Percentiles rank a stretch among this genome's conserved stretches.
Conservation (phyloP, 2,888 invertebrate species). For the Cinara cedri region DNA sequence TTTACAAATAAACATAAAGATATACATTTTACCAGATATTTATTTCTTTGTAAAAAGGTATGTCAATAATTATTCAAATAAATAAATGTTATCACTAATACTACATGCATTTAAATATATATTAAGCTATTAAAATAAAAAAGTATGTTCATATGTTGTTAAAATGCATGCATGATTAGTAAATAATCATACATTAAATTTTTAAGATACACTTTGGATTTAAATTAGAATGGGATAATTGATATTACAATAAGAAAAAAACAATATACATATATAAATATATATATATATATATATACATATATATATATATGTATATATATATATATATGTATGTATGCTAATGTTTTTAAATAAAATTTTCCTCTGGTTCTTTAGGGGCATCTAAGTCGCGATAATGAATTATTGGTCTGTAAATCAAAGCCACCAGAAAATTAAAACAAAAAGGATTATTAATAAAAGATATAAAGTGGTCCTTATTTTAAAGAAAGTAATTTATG, state of each 20-base stretch:
- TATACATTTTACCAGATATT: not conserved
- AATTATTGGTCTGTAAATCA: conserved; percentile 84
- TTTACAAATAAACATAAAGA: not conserved
- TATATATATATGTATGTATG: conserved; percentile 12
- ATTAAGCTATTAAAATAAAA: conserved; percentile 19
- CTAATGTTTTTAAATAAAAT: conserved; percentile 35
- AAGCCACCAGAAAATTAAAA: conserved; percentile 65
- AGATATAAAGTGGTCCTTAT: no score
- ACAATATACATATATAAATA: not conserved
- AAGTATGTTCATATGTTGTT: not conserved
- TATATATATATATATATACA: conserved; percentile 20
- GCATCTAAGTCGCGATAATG: conserved; percentile 94
- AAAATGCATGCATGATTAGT: conserved; percentile 15
- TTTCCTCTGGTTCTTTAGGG: conserved; percentile 85
- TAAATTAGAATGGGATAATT: conserved; percentile 10
- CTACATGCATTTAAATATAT: conserved; percentile 22
- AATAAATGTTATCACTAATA: not conserved
- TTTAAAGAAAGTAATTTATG: no score
- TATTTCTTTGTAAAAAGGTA: conserved; percentile 1
- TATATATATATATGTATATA: not conserved
- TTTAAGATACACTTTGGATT: conserved; percentile 1
- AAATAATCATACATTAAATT: conserved; percentile 11
- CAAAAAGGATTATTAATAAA: no score
- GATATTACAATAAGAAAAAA: conserved; percentile 13
- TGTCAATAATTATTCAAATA: not conserved